phyloP scores from a whole-genome alignment of 1,140 invertebrate genomes.

The Pseudachorutes palmiensis region DNA sequence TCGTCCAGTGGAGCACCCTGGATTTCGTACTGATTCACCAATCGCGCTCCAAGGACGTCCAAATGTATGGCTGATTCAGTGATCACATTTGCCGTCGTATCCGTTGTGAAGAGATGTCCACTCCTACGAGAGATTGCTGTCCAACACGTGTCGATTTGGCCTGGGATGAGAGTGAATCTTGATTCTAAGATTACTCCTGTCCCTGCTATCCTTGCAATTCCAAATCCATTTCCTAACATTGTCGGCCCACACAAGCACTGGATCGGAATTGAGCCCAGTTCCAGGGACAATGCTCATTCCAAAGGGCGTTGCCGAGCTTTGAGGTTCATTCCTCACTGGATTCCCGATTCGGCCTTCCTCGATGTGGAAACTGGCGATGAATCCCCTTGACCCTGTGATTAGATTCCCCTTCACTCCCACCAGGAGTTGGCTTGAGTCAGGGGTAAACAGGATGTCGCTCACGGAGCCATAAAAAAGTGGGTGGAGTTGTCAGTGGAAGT shows the following conservation, averaged over 20 bases:
- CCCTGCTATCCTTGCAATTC: background rate
- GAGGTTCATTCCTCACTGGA: background rate
- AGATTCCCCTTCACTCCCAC: background rate
- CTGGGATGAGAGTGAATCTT: background rate
- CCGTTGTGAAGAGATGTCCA: background rate
- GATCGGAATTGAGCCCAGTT: background rate
- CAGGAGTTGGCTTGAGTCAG: background rate
- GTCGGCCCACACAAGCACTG: background rate
- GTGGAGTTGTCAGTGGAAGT: background rate
- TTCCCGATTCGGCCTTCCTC: background rate
- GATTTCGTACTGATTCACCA: background rate
- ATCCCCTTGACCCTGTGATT: background rate
- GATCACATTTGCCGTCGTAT: background rate
- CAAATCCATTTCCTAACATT: background rate
- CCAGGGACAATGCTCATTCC: background rate
- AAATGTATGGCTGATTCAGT: background rate
- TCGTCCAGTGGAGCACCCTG: background rate
- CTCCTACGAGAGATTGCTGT: background rate
- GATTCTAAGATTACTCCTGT: background rate
- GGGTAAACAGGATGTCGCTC: background rate
- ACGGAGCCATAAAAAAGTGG: background rate
- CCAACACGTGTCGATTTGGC: background rate
- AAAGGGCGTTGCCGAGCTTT: background rate
- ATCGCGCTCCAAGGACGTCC: background rate
- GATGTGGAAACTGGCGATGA: background rate